Evolutionary conservation across 2,113 vertebrate species (phyloP).

Genomic region (Megaptera novaeangliae): DNA sequence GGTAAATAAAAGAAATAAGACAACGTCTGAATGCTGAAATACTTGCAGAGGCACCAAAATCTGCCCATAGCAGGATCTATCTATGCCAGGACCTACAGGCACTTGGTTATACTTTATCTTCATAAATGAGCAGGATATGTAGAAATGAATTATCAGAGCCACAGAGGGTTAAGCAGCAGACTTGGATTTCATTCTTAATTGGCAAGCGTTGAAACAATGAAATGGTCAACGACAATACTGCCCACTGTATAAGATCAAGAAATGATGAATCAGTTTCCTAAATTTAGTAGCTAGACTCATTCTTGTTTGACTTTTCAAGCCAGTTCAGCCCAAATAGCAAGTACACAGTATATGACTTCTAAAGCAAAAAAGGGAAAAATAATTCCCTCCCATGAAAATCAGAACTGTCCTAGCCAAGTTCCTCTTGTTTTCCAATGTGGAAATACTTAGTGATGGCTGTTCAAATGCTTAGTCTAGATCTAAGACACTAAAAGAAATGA

Average conservation of each 20-base stretch:
- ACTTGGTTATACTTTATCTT: neutral
- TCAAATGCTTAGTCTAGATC: neutral
- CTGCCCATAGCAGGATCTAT: neutral
- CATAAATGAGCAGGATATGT: neutral
- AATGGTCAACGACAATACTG: conserved; percentile 21
- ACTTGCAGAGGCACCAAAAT: neutral
- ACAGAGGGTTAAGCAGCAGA: neutral
- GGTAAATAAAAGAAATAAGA: neutral
- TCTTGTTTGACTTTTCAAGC: neutral
- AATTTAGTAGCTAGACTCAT: conserved; percentile 55
- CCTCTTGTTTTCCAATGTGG: conserved; percentile 53
- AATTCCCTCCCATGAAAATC: conserved; percentile 43
- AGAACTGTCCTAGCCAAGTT: neutral
- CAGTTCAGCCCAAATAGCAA: neutral
- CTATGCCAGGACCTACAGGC: neutral
- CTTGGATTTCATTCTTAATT: neutral
- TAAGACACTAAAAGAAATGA: conserved; percentile 27
- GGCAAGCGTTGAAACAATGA: neutral
- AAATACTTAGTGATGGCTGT: conserved; percentile 36
- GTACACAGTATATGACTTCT: neutral
- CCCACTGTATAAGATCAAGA: conserved; percentile 17
- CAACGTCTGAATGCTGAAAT: neutral
- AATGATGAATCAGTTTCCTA: conserved; percentile 36
- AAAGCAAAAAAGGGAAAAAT: conserved; percentile 37
- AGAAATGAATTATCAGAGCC: neutral